Base-by-base conservation (phyloP, 1,140 invertebrate species). In the Diploscapter pachys region DNA sequence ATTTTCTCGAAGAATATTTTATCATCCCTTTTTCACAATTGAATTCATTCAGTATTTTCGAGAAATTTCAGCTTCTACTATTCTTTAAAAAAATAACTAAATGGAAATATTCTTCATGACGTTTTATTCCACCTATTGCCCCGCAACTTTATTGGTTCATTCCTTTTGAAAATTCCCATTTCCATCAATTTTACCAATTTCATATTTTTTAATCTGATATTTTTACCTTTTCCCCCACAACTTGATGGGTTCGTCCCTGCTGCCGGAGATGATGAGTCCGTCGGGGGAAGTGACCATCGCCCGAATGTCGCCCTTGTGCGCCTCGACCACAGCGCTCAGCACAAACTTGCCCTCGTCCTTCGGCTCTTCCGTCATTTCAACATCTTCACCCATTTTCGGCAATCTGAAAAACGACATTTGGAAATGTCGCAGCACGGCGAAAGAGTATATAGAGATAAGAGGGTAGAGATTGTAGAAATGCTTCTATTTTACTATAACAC, bases 221-320 rank as follows among this genome's bases (percentile, higher is more conserved):
- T 8, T 13, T 5, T 67, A 66, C 71, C 71, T 56, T 11, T 9
- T 52, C 0, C 13, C 63, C 62, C 59, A 76, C 51, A 63, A 66
- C n/a, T 67, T 64, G 9, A 76, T 55, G 5, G 53, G 66, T 52
- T 76, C 75, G 11, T 76, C 75, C 3, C 75, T 59, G n/a, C 31
- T 31, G 1, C 75, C 75, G 31, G 57, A 69, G 5, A 63, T 59
- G 50, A 76, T 71, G 5, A 76, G 5, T n/a, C 50, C 55, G 11
- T 57, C 62, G 48, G 63, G n/a, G 3, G n/a, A 31, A 4, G 75
- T 76, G 5, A 66, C 50, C 2, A 57, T 49, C 3, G 52, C 54
- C n/a, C 63, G 57, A 3, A 73, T 50, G 53, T 76, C 75, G 4
- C 62, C 56, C 8, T 71, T 71, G 54, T 65, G 70, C 5, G 69